Evolutionary conservation across 2,888 invertebrate genomes (phyloP), one percentile per base, ranked within the genome.

Genomic region (Harpalus rufipes): DNA sequence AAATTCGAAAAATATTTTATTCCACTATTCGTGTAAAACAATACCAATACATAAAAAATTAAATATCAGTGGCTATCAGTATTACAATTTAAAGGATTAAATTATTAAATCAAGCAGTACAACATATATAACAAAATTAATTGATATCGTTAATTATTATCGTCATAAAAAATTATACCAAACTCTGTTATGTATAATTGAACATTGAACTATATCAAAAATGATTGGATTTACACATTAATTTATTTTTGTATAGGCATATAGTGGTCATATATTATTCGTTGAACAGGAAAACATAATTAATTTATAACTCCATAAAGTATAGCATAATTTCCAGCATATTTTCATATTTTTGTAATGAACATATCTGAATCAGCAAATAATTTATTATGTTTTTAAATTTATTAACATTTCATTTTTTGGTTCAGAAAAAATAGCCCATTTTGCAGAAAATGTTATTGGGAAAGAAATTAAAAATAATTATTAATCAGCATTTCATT

Each of bases 221-320:
- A 78, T 78, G 58, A 78, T 78, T 41, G 12, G 12, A 18, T 58
- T 56, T 56, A 56, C 18, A 78, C 51, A 78, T 78, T 78, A 58
- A 18, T 78, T 56, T 44, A 78, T 21, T 58, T 18, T 32, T 21
- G 16, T 21, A 12, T 7, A 18, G 56, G n/a, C 18, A 56, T 58
- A 58, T n/a, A 12, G 58, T n/a, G n/a, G 10, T 18, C 7, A 56
- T 58, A 56, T 78, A 21, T 56, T 78, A 58, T 78, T 56, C 78
- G n/a, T 2, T 56, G 56, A 56, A 32, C 14, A 51, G 25, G 58
- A 25, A 78, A 78, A 78, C 18, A 58, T 78, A 78, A 78, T 78
- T 78, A 78, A 78, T 78, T 78, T 78, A 78, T 78, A 56, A 78
- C 58, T 51, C 18, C 58, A 56, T 58, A 78, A 56, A 58, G 58